Conservation (phyloP, 2,888 invertebrate species). For the Heliconius sara region DNA sequence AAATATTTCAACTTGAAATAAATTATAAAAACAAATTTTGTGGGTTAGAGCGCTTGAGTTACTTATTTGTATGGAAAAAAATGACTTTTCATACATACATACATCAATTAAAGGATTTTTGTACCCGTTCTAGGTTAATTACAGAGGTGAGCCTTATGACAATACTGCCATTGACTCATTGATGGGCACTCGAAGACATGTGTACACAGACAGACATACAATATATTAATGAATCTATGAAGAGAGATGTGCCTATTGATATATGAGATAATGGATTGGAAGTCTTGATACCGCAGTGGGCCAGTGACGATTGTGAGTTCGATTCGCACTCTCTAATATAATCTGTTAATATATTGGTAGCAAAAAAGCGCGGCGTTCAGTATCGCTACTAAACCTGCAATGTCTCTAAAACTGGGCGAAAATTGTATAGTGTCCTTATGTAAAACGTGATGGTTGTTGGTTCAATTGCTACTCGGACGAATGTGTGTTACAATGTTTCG, state of each 20-base stretch:
- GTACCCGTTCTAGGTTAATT: slow-evolving; percentile 9
- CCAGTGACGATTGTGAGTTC: neutral
- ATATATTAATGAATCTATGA: neutral
- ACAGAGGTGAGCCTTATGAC: neutral
- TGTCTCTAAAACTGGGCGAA: no score
- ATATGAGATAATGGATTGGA: neutral
- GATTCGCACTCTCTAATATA: neutral
- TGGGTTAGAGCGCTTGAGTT: neutral
- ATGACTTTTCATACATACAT: neutral
- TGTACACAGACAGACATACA: neutral
- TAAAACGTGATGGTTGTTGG: neutral
- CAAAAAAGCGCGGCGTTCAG: no score
- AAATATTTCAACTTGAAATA: neutral
- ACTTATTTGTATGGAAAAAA: slow-evolving; percentile 2
- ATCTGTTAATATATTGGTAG: no score
- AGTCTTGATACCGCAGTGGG: neutral
- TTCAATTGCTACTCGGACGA: neutral
- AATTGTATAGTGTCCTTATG: neutral
- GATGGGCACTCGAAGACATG: slow-evolving; percentile 15
- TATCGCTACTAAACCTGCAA: no score
- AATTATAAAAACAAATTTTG: neutral
- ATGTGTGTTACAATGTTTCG: neutral
- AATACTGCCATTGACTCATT: slow-evolving; percentile 7
- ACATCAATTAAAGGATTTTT: slow-evolving; percentile 2
- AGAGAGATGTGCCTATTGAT: neutral